Conservation (phyloP, 2,113 vertebrate genomes). For the Nesospiza acunhae region DNA sequence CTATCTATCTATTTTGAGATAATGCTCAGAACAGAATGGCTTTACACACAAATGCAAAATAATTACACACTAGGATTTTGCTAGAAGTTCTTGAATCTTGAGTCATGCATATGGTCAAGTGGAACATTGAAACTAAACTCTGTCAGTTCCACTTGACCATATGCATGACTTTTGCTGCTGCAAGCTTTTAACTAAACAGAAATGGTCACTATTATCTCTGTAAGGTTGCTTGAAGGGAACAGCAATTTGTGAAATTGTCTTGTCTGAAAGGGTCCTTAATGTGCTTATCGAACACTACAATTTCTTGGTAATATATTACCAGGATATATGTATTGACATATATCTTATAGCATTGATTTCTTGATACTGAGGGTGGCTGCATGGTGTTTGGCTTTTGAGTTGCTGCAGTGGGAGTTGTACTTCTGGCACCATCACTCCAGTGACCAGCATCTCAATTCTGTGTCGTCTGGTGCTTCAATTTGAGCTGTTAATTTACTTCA, state of each 20-base stretch:
- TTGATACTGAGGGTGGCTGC: background rate
- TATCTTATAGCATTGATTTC: background rate
- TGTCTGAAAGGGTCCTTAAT: conserved; percentile 18
- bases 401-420: background rate
- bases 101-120: no score
- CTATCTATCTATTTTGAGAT: background rate
- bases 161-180: background rate
- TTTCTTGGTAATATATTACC: background rate
- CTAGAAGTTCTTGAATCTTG: background rate
- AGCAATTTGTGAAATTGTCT: background rate
- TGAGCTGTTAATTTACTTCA: conserved; percentile 44
- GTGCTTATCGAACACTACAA: background rate
- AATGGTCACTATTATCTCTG: background rate
- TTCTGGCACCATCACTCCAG: background rate
- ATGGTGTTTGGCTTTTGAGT: background rate
- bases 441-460: background rate
- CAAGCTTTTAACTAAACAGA: conserved; percentile 13
- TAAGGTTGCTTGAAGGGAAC: conserved; percentile 16
- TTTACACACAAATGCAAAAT: conserved; percentile 6
- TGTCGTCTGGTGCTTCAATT: background rate
- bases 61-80: background rate
- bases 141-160: background rate
- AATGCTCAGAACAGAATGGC: background rate
- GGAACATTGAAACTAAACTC: background rate
- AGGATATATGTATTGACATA: background rate